Conservation (phyloP, 2,113 vertebrate species). For the Cryptomyrus ogoouensis region DNA sequence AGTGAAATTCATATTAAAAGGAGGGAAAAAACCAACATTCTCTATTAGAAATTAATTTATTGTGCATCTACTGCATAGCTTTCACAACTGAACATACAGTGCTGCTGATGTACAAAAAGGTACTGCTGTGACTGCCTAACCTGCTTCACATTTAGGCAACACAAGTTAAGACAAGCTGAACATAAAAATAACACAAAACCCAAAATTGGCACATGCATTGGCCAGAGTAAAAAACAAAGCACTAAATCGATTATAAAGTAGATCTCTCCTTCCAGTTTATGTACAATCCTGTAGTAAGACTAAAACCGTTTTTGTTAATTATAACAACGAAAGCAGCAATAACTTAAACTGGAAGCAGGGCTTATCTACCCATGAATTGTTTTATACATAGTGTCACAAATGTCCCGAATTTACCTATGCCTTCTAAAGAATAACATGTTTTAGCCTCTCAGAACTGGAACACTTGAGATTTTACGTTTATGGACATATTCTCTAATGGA, state of each 20-base stretch:
- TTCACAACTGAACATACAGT: constrained; percentile 38
- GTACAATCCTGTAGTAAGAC: constrained; percentile 28
- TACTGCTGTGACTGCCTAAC: constrained; percentile 19
- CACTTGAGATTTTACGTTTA: constrained; percentile 16
- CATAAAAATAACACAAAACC: constrained; percentile 19
- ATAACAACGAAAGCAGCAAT: constrained; percentile 30
- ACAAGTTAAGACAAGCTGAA: constrained; percentile 27
- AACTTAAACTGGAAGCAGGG: constrained; percentile 28
- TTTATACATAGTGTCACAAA: constrained; percentile 16
- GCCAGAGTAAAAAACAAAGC: constrained; percentile 31
- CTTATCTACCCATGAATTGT: constrained; percentile 24
- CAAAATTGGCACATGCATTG: constrained; percentile 47
- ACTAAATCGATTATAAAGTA: constrained; percentile 22
- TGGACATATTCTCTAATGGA: constrained; percentile 31
- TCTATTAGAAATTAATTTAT: constrained; percentile 48
- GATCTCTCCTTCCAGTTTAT: constrained; percentile 34
- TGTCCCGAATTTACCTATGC: background rate
- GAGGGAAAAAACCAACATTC: background rate
- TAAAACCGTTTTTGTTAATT: background rate
- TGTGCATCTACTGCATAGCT: constrained; percentile 48
- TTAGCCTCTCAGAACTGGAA: background rate
- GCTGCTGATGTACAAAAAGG: background rate
- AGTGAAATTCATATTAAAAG: background rate
- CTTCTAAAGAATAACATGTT: constrained; percentile 14
- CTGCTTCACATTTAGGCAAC: constrained; percentile 42